Evolutionary conservation across 1,140 invertebrate genomes (phyloP), one percentile per base, ranked within the genome.

Genomic region (Saccostrea echinata): DNA sequence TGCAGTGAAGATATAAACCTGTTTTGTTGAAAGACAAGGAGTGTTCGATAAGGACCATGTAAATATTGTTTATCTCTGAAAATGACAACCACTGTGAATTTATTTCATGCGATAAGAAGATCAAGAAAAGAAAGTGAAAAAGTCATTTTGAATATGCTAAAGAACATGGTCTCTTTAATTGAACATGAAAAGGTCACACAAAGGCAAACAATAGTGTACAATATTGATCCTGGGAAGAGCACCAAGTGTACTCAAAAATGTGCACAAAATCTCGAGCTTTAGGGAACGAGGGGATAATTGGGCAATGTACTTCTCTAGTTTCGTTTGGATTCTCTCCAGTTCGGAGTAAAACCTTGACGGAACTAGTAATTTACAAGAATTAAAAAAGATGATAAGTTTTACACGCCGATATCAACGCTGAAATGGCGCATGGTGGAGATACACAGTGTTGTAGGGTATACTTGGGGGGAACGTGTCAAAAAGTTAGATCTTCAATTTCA

Each of bases 281-380:
- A 76, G 68, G 33, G 6, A 76, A 76, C 64, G 68, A 76, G 51
- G 24, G 81, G 51, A 83, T 83, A 52, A 83, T 83, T 52, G 35
- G 21, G 35, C 35, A 83, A 83, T 83, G 35, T 57, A 84, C 83
- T 84, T 27, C 68, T 33, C 55, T 12, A 12, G 11, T 13, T 55
- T 57, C 43, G 6, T 53, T 84, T 84, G 83, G 83, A 55, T 51
- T 16, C 3, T 57, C 30, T 55, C 83, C 83, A 84, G 83, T 33
- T 84, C 13, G 24, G 53, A 84, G 52, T 84, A 55, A 84, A 76
- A 84, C 83, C 83, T 84, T 84, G 83, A 84, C 83, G 83, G 55
- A 84, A 84, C 55, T 35, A 61, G 55, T 55, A 57, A 84, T 84
- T 84, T 84, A 84, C 83, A 84, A 61, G 83, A 84, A 84, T 84